phyloP scores from a whole-genome alignment of 2,797 vertebrate genomes.

The Podarcis lilfordi region DNA sequence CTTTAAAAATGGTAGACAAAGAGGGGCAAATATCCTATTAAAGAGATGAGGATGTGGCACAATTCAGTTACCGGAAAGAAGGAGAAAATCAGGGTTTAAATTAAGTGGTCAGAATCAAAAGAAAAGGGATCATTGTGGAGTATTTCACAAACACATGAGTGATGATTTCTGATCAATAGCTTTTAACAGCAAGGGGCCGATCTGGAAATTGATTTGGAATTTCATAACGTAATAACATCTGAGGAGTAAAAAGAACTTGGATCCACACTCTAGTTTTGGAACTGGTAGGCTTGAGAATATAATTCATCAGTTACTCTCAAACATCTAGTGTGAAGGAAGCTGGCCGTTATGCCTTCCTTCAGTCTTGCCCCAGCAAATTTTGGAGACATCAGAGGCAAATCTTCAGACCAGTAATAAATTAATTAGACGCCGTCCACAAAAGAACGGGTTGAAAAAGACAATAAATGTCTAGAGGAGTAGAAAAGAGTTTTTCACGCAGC shows the following conservation, averaged over 20 bases:
- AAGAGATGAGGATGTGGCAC: background rate
- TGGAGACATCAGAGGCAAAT: conserved; percentile 42
- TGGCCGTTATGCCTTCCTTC: background rate
- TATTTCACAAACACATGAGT: background rate
- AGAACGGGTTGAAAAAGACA: conserved; percentile 54
- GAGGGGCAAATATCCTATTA: rapidly evolving
- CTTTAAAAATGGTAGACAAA: background rate
- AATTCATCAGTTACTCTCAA: conserved; percentile 11
- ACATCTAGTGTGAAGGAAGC: conserved; percentile 30
- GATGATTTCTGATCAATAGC: conserved; percentile 19
- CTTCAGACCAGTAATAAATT: conserved; percentile 56
- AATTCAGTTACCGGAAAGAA: background rate
- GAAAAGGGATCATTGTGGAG: background rate
- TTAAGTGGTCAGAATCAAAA: background rate
- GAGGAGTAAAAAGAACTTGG: background rate
- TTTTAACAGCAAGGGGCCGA: conserved; percentile 20
- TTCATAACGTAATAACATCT: background rate
- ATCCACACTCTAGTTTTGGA: background rate
- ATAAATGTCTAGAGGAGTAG: conserved; percentile 54
- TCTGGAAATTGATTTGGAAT: conserved; percentile 15
- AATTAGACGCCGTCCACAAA: conserved; percentile 40
- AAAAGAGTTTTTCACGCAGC: conserved; percentile 61
- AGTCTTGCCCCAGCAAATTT: background rate
- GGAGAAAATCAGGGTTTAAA: background rate
- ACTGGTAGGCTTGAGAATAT: conserved; percentile 3